Conservation (phyloP, 2,888 invertebrate genomes). For the Eupithecia insigniata region DNA sequence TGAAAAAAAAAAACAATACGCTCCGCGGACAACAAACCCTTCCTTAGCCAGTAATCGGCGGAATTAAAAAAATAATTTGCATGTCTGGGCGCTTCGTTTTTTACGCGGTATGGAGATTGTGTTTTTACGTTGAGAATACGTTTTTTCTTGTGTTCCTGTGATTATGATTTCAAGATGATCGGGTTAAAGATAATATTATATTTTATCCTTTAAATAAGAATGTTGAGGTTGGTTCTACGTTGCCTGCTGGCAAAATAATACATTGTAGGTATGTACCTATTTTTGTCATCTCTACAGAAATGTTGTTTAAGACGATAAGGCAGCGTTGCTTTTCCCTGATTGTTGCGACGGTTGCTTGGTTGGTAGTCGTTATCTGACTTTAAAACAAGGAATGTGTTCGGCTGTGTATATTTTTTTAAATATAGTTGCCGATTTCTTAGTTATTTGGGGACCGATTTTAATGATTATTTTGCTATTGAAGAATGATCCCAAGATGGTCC, state of each 20-base stretch:
- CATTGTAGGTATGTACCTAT: too few relatives aligned
- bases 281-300: too few relatives aligned
- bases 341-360: too few relatives aligned
- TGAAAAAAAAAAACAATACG: slow-evolving; percentile 76
- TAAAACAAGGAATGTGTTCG: too few relatives aligned
- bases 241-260: not conserved
- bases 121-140: slow-evolving; percentile 72
- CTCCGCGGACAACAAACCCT: slow-evolving; percentile 73
- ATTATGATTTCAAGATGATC: slow-evolving; percentile 36
- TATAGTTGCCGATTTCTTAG: too few relatives aligned
- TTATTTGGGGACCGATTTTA: too few relatives aligned
- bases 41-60: slow-evolving; percentile 72
- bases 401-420: too few relatives aligned
- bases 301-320: too few relatives aligned
- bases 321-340: too few relatives aligned
- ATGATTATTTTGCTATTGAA: too few relatives aligned
- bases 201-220: not conserved
- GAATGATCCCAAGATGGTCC: too few relatives aligned
- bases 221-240: not conserved
- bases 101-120: slow-evolving; percentile 64
- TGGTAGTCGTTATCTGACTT: too few relatives aligned
- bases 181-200: not conserved
- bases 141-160: slow-evolving; percentile 74
- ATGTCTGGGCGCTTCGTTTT: slow-evolving; percentile 69
- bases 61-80: slow-evolving; percentile 76